Conservation (phyloP, 2,113 vertebrate species). For the Dryoscopus gambensis region DNA sequence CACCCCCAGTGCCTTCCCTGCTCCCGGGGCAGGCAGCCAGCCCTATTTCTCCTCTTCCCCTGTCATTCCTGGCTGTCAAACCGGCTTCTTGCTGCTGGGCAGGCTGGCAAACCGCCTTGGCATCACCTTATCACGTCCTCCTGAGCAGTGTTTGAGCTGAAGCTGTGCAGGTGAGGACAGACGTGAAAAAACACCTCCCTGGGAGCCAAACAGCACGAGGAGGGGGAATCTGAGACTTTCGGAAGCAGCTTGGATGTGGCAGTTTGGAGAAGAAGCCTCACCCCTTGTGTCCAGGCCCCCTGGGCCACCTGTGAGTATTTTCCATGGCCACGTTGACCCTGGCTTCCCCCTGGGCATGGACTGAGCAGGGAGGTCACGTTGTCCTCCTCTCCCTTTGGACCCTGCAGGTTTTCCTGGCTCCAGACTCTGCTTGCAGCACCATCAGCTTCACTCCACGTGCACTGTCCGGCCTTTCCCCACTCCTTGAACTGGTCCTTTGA, state of each 20-base stretch:
- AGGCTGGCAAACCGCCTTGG: neutral
- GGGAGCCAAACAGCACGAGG: rapidly evolving
- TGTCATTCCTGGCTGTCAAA: neutral
- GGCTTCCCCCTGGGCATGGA: neutral
- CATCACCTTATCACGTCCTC: neutral
- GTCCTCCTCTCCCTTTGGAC: neutral
- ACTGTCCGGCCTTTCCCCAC: neutral
- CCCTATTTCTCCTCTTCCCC: neutral
- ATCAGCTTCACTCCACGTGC: neutral
- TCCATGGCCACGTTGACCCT: neutral
- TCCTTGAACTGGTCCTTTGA: neutral
- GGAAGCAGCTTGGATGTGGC: neutral
- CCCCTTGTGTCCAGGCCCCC: neutral
- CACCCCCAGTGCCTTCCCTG: neutral
- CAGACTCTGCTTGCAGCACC: neutral
- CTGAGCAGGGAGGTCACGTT: neutral
- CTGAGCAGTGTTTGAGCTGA: neutral
- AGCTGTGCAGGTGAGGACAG: neutral
- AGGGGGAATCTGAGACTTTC: neutral
- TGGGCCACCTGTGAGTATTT: rapidly evolving
- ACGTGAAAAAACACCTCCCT: neutral
- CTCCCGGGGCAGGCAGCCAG: neutral
- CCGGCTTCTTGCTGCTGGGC: neutral
- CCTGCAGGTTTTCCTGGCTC: neutral
- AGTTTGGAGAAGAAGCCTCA: neutral